A percentile compares a stretch with the other conserved stretches of the same genome.
Evolutionary conservation across 2,113 vertebrate species (phyloP).

Genomic region (Pluvianellus socialis): DNA sequence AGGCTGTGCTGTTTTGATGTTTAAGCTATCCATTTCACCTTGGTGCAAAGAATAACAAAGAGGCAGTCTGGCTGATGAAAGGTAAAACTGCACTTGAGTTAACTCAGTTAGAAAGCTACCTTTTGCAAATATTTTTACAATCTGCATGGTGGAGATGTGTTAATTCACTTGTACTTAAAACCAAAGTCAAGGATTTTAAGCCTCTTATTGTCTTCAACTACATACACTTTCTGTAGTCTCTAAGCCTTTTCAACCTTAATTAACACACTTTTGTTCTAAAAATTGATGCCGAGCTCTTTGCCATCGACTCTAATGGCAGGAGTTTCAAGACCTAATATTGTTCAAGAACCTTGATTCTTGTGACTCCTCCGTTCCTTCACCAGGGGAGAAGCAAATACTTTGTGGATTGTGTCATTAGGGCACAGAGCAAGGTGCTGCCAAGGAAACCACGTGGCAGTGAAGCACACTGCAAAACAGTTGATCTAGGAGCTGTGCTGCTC

Average conservation of each 20-base stretch:
- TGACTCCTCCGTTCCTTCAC: not conserved
- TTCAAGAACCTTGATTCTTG: not conserved
- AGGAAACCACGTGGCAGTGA: not conserved
- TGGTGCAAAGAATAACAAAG: slow-evolving; percentile 75
- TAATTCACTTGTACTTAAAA: not conserved
- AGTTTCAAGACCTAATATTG: not conserved
- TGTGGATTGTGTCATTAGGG: not conserved
- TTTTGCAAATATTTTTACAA: slow-evolving; percentile 35
- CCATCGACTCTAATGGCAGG: not conserved
- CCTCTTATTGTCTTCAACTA: not conserved
- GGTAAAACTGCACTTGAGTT: slow-evolving; percentile 38
- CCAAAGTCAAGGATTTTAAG: not conserved
- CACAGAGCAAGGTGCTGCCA: not conserved
- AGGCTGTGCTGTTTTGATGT: slow-evolving; percentile 77
- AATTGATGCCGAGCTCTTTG: not conserved
- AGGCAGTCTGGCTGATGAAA: slow-evolving; percentile 51
- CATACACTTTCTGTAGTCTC: not conserved
- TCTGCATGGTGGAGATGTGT: not conserved
- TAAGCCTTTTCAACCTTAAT: not conserved
- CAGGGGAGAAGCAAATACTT: not conserved
- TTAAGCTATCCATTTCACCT: slow-evolving; percentile 81
- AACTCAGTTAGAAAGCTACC: slow-evolving; percentile 1
- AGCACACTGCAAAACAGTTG: not conserved
- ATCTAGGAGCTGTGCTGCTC: not conserved
- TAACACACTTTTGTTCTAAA: not conserved